A percentile compares a stretch with the other conserved stretches of the same genome.
Conservation (phyloP, 1,140 invertebrate species). For the Drosophila neocordata region DNA sequence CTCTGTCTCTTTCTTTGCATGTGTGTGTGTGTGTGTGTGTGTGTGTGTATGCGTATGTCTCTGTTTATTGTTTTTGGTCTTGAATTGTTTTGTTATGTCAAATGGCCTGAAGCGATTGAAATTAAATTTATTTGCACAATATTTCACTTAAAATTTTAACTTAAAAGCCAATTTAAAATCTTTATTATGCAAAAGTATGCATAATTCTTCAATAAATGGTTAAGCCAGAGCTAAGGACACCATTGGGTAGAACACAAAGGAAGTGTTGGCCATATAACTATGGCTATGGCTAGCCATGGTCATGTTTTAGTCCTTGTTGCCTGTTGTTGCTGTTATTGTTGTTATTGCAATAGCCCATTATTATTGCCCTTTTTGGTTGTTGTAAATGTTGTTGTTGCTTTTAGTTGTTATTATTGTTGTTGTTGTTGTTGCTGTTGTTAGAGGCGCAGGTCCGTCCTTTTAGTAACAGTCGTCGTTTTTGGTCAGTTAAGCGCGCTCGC, state of each 20-base stretch:
- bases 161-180: constrained; percentile 34
- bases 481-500: constrained; percentile 36
- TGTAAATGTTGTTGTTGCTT: constrained; percentile 14
- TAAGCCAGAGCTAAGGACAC: neutral
- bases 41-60: constrained; percentile 25
- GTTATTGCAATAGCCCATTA: constrained; percentile 31
- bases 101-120: constrained; percentile 32
- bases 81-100: constrained; percentile 9
- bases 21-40: constrained; percentile 9
- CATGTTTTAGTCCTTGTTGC: constrained; percentile 10
- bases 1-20: constrained; percentile 16
- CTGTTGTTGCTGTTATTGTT: constrained; percentile 26
- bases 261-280: constrained; percentile 24
- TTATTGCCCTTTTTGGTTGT: constrained; percentile 26
- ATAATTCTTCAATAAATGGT: constrained; percentile 20
- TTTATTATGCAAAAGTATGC: constrained; percentile 26
- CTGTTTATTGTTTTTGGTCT: constrained; percentile 6
- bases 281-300: constrained; percentile 11
- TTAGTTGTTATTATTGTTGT: neutral
- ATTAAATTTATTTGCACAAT: constrained; percentile 49
- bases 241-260: constrained; percentile 18
- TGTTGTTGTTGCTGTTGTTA: constrained; percentile 5
- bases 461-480: constrained; percentile 8
- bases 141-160: constrained; percentile 12
- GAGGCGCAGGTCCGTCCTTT: neutral